These are phyloP conservation scores for Lacanobia oleracea DNA, from an alignment of 2,888 invertebrate genomes.

Conservation along the genomic window DNA sequence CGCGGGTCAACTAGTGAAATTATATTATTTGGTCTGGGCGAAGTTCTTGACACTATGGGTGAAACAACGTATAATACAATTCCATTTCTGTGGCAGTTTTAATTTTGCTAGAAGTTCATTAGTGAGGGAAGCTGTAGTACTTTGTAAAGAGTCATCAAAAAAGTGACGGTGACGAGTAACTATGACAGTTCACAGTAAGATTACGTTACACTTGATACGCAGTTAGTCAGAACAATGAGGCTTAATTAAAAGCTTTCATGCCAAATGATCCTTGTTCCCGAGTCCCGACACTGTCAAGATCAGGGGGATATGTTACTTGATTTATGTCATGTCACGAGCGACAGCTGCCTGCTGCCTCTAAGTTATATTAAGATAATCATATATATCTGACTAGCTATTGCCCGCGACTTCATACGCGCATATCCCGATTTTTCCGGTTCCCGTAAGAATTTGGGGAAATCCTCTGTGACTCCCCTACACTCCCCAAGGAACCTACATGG, in stretches of 20 bases:
- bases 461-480: too few relatives aligned
- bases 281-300: constrained; percentile 52
- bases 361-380: constrained; percentile 4
- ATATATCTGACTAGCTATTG: too few relatives aligned
- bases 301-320: constrained; percentile 41
- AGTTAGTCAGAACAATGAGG: constrained; percentile 58
- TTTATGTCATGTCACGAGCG: constrained; percentile 31
- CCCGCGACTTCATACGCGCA: too few relatives aligned
- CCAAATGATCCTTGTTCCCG: constrained; percentile 54
- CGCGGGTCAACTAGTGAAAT: too few relatives aligned
- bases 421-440: too few relatives aligned
- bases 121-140: not conserved
- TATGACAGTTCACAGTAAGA: constrained; percentile 58
- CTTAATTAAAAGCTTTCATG: constrained; percentile 65
- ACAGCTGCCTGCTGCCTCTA: constrained; percentile 31
- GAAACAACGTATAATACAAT: too few relatives aligned
- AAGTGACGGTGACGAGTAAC: constrained; percentile 25
- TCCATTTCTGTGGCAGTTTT: too few relatives aligned
- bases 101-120: not conserved
- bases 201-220: constrained; percentile 60
- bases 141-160: not conserved
- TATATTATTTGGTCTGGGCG: too few relatives aligned
- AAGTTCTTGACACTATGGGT: too few relatives aligned
- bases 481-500: too few relatives aligned
- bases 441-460: too few relatives aligned